Percentiles rank a stretch among this genome's conserved stretches.
Conservation (phyloP, 2,113 vertebrate genomes). For the Symphodus melops region DNA sequence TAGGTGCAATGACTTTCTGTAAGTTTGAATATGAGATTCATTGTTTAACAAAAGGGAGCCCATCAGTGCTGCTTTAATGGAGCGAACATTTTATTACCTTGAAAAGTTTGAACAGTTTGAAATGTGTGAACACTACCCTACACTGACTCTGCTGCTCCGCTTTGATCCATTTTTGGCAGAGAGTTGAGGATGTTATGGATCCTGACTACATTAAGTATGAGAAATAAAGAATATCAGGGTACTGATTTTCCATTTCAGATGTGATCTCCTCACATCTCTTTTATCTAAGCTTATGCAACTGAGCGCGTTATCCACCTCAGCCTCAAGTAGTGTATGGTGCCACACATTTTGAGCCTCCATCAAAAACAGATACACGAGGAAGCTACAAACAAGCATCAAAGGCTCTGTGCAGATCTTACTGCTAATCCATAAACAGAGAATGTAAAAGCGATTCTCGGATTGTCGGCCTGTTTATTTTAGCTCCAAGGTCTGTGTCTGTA, state of each 20-base stretch:
- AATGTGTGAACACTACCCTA: conserved; percentile 1
- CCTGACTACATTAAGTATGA: conserved; percentile 37
- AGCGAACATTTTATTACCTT: conserved; percentile 16
- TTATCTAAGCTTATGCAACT: conserved; percentile 76
- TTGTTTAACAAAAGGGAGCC: background rate
- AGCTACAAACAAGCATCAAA: conserved; percentile 51
- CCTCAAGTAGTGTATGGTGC: conserved; percentile 43
- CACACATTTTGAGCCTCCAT: conserved; percentile 48
- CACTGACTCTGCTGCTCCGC: background rate
- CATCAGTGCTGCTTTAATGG: conserved; percentile 16
- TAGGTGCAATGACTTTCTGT: background rate
- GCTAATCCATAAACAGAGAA: conserved; percentile 68
- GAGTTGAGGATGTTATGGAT: conserved; percentile 62
- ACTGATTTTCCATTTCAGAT: conserved; percentile 62
- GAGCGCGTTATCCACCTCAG: conserved; percentile 65
- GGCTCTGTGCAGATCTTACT: conserved; percentile 48
- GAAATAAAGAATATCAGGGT: conserved; percentile 51
- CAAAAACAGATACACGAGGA: conserved; percentile 51
- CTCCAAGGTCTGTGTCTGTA: conserved; percentile 59
- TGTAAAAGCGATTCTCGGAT: conserved; percentile 53
- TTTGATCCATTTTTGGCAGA: conserved; percentile 34
- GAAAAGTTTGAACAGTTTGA: background rate
- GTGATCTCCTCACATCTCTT: conserved; percentile 57
- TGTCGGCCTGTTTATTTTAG: conserved; percentile 65
- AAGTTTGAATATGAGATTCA: conserved; percentile 4